Conservation (phyloP, 1,140 invertebrate genomes). For the Hyphantria cunea region DNA sequence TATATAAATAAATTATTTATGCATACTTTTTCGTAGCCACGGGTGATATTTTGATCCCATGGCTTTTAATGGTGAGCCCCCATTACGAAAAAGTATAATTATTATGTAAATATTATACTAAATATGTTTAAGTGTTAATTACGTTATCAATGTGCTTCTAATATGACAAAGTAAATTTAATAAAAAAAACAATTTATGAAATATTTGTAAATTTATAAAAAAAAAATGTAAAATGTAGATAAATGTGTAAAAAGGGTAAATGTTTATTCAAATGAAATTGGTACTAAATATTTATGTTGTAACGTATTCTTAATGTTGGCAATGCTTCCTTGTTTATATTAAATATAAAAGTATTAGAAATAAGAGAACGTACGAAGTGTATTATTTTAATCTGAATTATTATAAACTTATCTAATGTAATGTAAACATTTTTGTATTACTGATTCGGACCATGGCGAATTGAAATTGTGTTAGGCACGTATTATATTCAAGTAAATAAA, state of each 20-base stretch:
- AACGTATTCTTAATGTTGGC: conserved; percentile 12
- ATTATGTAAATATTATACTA: conserved; percentile 28
- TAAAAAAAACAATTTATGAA: conserved; percentile 21
- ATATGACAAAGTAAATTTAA: conserved; percentile 1
- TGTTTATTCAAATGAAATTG: conserved; percentile 19
- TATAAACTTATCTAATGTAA: conserved; percentile 5
- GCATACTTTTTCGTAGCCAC: conserved; percentile 40
- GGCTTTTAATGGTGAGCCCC: conserved; percentile 70
- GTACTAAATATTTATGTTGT: conserved; percentile 28
- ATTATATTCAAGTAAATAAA: conserved; percentile 20
- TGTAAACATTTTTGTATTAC: conserved; percentile 17
- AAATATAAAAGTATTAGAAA: too few relatives aligned
- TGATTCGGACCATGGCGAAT: conserved; percentile 28
- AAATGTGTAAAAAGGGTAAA: conserved; percentile 27
- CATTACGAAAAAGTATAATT: conserved; percentile 64
- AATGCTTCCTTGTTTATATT: conserved; percentile 20
- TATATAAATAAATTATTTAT: conserved; percentile 31
- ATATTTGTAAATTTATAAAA: conserved; percentile 30
- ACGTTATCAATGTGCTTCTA: conserved; percentile 26
- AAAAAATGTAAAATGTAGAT: conserved; percentile 21
- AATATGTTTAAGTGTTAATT: conserved; percentile 15
- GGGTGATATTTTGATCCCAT: conserved; percentile 49
- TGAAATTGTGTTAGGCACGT: conserved; percentile 20
- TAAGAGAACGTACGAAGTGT: neutral
- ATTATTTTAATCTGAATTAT: too few relatives aligned